Percentiles rank a stretch among this genome's conserved stretches.
Conservation (phyloP, 1,140 invertebrate species). For the Drosophila quadrilineata region DNA sequence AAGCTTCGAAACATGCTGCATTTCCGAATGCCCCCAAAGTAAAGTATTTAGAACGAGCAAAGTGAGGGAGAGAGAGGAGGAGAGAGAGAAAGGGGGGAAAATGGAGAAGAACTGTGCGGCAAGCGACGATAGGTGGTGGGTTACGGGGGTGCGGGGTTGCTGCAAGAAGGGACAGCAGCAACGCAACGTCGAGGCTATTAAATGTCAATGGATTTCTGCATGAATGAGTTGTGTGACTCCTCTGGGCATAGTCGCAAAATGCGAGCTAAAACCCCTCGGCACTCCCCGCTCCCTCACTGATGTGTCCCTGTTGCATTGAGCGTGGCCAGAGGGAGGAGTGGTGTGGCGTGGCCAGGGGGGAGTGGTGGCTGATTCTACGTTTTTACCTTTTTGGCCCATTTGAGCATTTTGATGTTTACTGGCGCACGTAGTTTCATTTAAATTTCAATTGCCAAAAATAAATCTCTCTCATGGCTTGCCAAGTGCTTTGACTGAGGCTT, state of each 20-base stretch:
- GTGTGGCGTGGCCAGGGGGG: too few relatives aligned
- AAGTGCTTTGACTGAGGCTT: constrained; percentile 1
- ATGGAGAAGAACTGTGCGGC: too few relatives aligned
- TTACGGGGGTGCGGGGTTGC: too few relatives aligned
- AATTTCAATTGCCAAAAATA: constrained; percentile 76
- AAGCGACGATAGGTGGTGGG: too few relatives aligned
- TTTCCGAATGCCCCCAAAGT: constrained; percentile 17
- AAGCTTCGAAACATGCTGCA: constrained; percentile 9
- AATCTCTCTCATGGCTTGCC: constrained; percentile 25
- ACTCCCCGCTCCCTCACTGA: not conserved
- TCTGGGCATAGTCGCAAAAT: constrained; percentile 34
- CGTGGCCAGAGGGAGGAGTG: too few relatives aligned
- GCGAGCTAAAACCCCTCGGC: not conserved
- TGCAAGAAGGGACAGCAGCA: too few relatives aligned
- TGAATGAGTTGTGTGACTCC: constrained; percentile 72
- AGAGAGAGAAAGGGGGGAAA: too few relatives aligned
- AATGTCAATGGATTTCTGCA: constrained; percentile 80
- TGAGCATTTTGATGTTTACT: constrained; percentile 45
- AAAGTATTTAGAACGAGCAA: constrained; percentile 53
- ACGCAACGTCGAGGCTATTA: constrained; percentile 69
- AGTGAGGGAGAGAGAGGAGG: too few relatives aligned
- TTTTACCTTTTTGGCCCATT: constrained; percentile 29
- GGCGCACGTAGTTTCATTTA: constrained; percentile 64
- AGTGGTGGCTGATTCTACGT: not conserved
- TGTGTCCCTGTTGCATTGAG: not conserved